Evolutionary conservation across 2,888 invertebrate genomes (phyloP).

Genomic region (Eristalis arbustorum): DNA sequence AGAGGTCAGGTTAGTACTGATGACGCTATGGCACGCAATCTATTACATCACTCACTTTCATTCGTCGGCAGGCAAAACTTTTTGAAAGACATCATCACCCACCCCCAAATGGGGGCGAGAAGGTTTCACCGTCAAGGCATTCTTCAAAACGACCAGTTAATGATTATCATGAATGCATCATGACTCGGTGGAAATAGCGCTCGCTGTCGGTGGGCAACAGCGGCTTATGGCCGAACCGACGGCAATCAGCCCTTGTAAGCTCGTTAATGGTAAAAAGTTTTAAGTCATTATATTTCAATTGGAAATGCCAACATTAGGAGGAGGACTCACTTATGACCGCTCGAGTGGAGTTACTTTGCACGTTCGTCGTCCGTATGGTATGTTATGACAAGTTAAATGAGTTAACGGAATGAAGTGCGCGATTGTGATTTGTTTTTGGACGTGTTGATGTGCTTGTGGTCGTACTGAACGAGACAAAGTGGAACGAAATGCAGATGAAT

Average conservation of each 20-base stretch:
- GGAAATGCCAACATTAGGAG: slow-evolving; percentile 45
- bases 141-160: background rate
- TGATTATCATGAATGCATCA: slow-evolving; percentile 43
- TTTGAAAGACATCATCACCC: slow-evolving; percentile 10
- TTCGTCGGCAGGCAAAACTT: slow-evolving; percentile 1
- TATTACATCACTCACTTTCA: slow-evolving; percentile 65
- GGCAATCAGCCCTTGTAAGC: slow-evolving; percentile 45
- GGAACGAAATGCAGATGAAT: background rate
- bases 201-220: slow-evolving; percentile 28
- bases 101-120: background rate
- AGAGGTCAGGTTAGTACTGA: slow-evolving; percentile 59
- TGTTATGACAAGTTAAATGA: background rate
- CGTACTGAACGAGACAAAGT: background rate
- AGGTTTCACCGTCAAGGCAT: background rate
- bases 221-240: slow-evolving; percentile 22
- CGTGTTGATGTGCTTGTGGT: background rate
- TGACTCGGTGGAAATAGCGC: slow-evolving; percentile 13
- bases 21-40: slow-evolving; percentile 66
- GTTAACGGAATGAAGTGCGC: background rate
- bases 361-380: background rate
- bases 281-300: slow-evolving; percentile 66
- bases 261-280: slow-evolving; percentile 65
- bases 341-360: background rate
- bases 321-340: slow-evolving; percentile 26
- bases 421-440: background rate